Evolutionary conservation across 1,140 invertebrate species (phyloP), one percentile per base, ranked within the genome.

Genomic region (Calephelis nemesis): DNA sequence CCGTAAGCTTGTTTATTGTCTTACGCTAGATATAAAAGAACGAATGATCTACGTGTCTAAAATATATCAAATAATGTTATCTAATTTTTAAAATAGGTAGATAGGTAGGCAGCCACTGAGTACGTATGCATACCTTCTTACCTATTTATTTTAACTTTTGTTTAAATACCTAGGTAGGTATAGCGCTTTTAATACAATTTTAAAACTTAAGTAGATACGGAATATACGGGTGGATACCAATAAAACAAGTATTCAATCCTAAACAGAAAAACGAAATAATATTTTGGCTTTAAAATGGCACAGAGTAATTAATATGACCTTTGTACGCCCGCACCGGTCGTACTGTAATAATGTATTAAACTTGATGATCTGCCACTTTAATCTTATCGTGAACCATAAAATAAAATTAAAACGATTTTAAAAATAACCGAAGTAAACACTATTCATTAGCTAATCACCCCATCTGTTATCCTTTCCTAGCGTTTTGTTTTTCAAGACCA

Each of bases 271-370:
- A 30, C 11, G 54, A 3, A 39, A 5, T 30, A 19, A 58, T 19
- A 30, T 58, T 58, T 40, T 19, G 30, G 54, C 10, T 40, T 58
- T 58, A 58, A 58, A 58, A 58, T 58, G 19, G 54, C 19, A 54
- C 52, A 54, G 30, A 54, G 30, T 58, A 58, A 58, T 58, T 58
- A 12, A 58, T 58, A 1, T 58, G 54, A 58, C 54, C 54, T 58
- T 58, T 12, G 30, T 40, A 39, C 39, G 54, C 30, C 54, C 54
- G 10, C 54, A 39, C 54, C 11, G 39, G 7, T 58, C 30, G 54
- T 58, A 15, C 39, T 30, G 19, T 58, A 58, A 58, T 58, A 58
- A 58, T 58, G 54, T 58, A 58, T 58, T 58, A 58, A 58, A 58
- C 54, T 58, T 39, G 19, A 39, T 58, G 19, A 39, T 58, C 30